Percentiles rank a stretch among this genome's conserved stretches.
Evolutionary conservation across 2,888 invertebrate genomes (phyloP).

Genomic region (Andrena fulva): DNA sequence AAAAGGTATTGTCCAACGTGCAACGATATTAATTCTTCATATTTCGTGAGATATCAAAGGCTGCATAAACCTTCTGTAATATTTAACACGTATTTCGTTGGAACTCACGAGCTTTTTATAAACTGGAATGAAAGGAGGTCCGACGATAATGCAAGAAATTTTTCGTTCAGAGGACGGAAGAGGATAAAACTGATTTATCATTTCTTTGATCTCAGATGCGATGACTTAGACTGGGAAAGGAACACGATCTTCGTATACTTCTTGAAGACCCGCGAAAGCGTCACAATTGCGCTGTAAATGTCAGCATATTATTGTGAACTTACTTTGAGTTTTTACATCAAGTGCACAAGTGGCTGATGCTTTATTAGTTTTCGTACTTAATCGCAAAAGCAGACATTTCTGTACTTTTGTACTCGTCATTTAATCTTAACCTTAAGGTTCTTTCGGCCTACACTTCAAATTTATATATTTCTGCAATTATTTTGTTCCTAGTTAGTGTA

Average conservation of each 20-base stretch:
- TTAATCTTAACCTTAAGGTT: background rate
- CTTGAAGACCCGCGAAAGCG: background rate
- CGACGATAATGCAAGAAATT: slow-evolving; percentile 45
- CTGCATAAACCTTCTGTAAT: background rate
- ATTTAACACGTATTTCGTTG: slow-evolving; percentile 10
- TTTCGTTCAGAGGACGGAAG: slow-evolving; percentile 37
- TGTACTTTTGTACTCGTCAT: background rate
- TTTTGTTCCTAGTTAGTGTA: background rate
- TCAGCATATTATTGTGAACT: background rate
- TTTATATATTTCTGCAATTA: background rate
- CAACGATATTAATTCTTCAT: slow-evolving; percentile 10
- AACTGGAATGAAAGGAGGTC: slow-evolving; percentile 28
- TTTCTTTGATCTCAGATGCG: slow-evolving; percentile 42
- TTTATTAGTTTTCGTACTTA: too few species aligned
- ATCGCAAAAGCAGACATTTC: too few species aligned
- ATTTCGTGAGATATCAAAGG: slow-evolving; percentile 36
- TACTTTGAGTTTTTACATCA: too few species aligned
- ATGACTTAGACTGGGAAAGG: slow-evolving; percentile 35
- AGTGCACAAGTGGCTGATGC: too few species aligned
- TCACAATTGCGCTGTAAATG: background rate
- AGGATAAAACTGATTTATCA: slow-evolving; percentile 39
- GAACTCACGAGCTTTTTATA: slow-evolving; percentile 12
- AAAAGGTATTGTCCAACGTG: background rate
- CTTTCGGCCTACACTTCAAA: background rate
- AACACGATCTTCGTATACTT: slow-evolving; percentile 12